phyloP scores from a whole-genome alignment of 2,888 invertebrate species.

The Malthinus seriepunctatus region DNA sequence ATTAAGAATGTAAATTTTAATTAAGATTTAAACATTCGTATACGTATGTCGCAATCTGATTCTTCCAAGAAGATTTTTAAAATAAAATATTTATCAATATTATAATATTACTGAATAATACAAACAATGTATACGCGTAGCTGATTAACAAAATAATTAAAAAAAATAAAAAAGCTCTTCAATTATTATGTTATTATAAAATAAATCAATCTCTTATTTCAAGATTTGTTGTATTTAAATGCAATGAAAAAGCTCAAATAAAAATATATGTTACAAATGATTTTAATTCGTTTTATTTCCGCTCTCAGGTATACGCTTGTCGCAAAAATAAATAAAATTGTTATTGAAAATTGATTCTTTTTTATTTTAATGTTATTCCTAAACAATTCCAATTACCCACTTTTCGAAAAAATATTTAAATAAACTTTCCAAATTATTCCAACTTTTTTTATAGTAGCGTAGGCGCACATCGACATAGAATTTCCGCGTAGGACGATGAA shows the following conservation, averaged over 20 bases:
- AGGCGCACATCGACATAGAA: too few species aligned
- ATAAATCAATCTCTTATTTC: slow-evolving; percentile 76
- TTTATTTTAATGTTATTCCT: too few species aligned
- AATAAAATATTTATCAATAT: slow-evolving; percentile 56
- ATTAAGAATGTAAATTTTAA: slow-evolving; percentile 38
- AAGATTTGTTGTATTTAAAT: slow-evolving; percentile 85
- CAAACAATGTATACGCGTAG: slow-evolving; percentile 78
- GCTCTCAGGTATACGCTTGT: background rate
- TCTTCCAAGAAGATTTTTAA: slow-evolving; percentile 60
- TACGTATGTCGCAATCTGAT: slow-evolving; percentile 72
- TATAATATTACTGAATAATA: slow-evolving; percentile 65
- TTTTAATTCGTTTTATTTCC: slow-evolving; percentile 40
- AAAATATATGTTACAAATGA: slow-evolving; percentile 78
- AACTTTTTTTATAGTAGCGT: too few species aligned
- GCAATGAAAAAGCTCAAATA: slow-evolving; percentile 84
- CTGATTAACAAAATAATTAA: slow-evolving; percentile 56
- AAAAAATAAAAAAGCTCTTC: slow-evolving; percentile 62
- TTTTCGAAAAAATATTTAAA: too few species aligned
- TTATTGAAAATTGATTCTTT: too few species aligned
- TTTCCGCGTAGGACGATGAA: too few species aligned
- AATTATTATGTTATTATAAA: slow-evolving; percentile 70
- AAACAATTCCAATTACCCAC: too few species aligned
- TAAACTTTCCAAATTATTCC: too few species aligned
- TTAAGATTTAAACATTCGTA: slow-evolving; percentile 64
- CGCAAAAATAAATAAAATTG: too few species aligned